Base-by-base conservation (phyloP, 2,888 invertebrate species). In the Amblyteles armatorius region DNA sequence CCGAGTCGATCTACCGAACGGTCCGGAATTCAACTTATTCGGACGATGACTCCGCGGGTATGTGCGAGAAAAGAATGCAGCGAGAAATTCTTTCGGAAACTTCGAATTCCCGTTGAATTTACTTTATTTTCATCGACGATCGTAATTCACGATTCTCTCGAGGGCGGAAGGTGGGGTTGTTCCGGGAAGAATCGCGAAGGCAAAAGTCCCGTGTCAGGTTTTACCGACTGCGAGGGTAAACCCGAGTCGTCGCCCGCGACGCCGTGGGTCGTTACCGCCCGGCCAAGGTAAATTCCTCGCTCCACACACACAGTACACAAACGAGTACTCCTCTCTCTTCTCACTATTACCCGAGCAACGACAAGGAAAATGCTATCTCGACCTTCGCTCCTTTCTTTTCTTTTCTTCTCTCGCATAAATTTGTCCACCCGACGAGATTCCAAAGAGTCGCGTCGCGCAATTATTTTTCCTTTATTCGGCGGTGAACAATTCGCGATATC, bases 321-420 rank as follows among this genome's bases (percentile, higher is more conserved):
- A 9, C 57, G 60, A 5, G 16, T 67, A 16, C 44, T 44, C 44
- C 65, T 76, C 76, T 57, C 52, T 76, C 44, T 71, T 76, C 69
- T 57, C 68, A 63, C 26, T 74, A 76, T 57, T 68, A 48, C 44
- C 73, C 69, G 33, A 78, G 84, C 81, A 81, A 74, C 78, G 84
- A 81, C 84, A 78, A 71, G 81, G 81, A 84, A 84, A 84, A 84
- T 78, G 67, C 81, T 78, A 80, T 80, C 60, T 71, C 73, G 73
- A 84, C 78, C 52, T 74, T 81, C 77, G 77, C 81, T 81, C 81
- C 55, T 81, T 84, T 81, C 78, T 78, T 78, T 19, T 55, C 7
- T 55, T 7, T 78, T 84, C 78, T 81, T 81, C 6, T 7, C 71
- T 77, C 84, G 77, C 77, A 84, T 84, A 84, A 84, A 84, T 84